These are phyloP conservation scores for Nomada fucata DNA, from an alignment of 2,888 invertebrate species.

Conservation along the genomic window DNA sequence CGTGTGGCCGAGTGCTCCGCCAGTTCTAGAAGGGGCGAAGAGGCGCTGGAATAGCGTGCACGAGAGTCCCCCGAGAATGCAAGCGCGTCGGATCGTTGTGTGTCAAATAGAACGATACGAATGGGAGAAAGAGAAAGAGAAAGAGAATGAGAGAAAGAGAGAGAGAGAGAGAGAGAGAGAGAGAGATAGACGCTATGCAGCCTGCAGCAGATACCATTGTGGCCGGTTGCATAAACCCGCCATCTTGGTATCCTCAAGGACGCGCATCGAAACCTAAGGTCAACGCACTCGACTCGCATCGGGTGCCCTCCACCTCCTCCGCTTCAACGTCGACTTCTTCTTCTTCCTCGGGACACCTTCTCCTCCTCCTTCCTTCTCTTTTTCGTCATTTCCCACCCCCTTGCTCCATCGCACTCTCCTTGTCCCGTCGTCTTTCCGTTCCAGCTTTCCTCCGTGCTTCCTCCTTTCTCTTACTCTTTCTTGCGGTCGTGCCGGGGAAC, in stretches of 20 bases:
- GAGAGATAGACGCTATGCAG: constrained; percentile 21
- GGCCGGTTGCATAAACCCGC: constrained; percentile 81
- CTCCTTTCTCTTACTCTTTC: constrained; percentile 37
- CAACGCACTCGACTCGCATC: constrained; percentile 78
- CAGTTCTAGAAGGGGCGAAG: not conserved
- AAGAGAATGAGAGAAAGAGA: not conserved
- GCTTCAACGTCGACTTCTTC: constrained; percentile 52
- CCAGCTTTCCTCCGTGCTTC: constrained; percentile 5
- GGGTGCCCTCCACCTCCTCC: constrained; percentile 63
- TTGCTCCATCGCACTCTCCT: constrained; percentile 34
- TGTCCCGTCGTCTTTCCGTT: constrained; percentile 10
- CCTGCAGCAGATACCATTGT: constrained; percentile 73
- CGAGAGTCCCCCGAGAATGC: constrained; percentile 69
- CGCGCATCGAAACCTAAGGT: constrained; percentile 80
- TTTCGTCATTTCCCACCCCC: constrained; percentile 22
- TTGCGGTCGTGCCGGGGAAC: constrained; percentile 62
- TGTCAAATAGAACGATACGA: constrained; percentile 75
- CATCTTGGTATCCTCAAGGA: constrained; percentile 82
- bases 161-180: not conserved
- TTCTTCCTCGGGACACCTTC: constrained; percentile 53
- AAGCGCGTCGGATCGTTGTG: constrained; percentile 73
- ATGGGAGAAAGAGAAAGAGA: constrained; percentile 19
- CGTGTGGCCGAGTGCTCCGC: constrained; percentile 7
- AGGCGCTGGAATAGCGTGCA: constrained; percentile 12
- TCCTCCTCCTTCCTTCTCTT: constrained; percentile 26